A percentile compares a stretch with the other conserved stretches of the same genome.
These are phyloP conservation scores for Mesorhabditis spiculigera DNA, from an alignment of 2,888 invertebrate species.

Conservation along the genomic window DNA sequence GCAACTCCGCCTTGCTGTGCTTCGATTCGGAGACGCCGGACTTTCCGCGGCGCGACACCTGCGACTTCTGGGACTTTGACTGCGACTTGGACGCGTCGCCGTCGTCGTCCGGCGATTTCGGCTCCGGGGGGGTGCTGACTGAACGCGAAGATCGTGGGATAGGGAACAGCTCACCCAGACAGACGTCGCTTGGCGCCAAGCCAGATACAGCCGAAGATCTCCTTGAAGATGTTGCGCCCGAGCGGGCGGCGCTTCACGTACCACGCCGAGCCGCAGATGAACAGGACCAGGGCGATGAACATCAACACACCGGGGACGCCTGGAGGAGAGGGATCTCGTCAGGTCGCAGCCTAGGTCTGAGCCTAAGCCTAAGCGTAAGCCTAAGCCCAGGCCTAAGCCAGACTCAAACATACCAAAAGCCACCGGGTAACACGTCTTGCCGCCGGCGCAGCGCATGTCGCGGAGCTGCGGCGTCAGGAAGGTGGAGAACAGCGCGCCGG, in stretches of 20 bases:
- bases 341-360: too few species aligned
- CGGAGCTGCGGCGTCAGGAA: constrained; percentile 79
- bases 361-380: too few species aligned
- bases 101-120: not conserved
- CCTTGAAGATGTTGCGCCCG: not conserved
- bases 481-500: constrained; percentile 82
- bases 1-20: not conserved
- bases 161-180: not conserved
- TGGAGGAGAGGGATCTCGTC: not conserved
- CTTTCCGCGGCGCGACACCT: too few species aligned
- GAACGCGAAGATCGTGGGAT: not conserved
- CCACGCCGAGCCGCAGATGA: not conserved
- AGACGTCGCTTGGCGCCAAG: not conserved
- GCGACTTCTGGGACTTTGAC: too few species aligned
- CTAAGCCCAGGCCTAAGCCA: too few species aligned
- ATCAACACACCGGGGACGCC: not conserved
- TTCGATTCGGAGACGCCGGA: too few species aligned
- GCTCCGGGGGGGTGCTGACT: not conserved
- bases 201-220: not conserved
- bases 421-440: not conserved
- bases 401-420: constrained; percentile 1
- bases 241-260: not conserved
- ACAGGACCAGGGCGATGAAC: constrained; percentile 1
- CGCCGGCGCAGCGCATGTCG: not conserved
- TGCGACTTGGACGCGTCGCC: not conserved